Base-by-base conservation (phyloP, 2,113 vertebrate species). In the Varanus komodoensis region DNA sequence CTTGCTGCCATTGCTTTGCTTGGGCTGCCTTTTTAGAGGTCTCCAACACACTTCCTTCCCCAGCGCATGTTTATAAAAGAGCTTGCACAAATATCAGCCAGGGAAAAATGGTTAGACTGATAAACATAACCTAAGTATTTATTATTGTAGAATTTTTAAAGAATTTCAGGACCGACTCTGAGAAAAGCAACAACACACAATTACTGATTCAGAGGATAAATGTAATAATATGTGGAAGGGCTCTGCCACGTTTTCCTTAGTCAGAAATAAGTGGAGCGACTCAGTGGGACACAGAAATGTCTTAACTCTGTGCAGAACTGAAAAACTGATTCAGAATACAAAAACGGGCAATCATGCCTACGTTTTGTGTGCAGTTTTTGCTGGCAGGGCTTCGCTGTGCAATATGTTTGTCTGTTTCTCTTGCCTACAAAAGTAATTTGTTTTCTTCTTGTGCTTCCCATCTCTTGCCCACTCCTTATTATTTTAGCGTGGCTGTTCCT, bases 161-260 rank as follows among this genome's bases (percentile, higher is more conserved):
- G 34, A 87, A 90, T 95, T 94, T 93, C 91, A 92, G 94, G 93
- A 96, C 94, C 93, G 93, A 92, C 25, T 94, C 92, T 93, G 94
- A 95, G 93, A 96, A 95, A 93, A n/a, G 44, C 81, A 84, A 44
- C 91, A 92, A 92, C 87, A 93, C 88, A 95, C 89, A 93, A 96
- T 91, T 78, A 92, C 93, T 95, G 96, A 96, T 96, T 96, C 96
- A 93, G 94, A 94, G 93, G 92, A 92, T 92, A 97, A 97, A 97
- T 96, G 96, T 96, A 96, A 96, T 91, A 96, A 95, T 83, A 84
- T 86, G 96, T 96, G 95, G 96, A 97, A 94, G 94, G 95, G 91
- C 95, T 94, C 88, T 17, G 69, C 95, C n/a, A 94, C 94, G 88
- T 14, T 93, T 94, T 95, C 92, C 32, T 21, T 88, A 95, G 96